phyloP scores from a whole-genome alignment of 2,113 vertebrate genomes.

The Paracanthobrama guichenoti region DNA sequence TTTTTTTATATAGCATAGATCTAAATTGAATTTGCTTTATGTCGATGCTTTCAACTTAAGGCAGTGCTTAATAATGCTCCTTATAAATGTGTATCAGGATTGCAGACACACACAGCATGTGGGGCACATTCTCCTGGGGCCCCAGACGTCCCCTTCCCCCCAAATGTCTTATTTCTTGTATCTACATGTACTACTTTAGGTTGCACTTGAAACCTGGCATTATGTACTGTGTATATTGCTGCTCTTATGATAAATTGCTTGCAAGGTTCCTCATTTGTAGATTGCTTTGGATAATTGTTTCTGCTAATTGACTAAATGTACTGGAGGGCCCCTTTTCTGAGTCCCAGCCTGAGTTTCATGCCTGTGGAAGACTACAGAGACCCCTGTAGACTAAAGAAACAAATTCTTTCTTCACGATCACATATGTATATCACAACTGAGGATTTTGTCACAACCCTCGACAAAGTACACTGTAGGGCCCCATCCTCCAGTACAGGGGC shows the following conservation, averaged over 20 bases:
- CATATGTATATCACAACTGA: not conserved
- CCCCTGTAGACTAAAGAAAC: not conserved
- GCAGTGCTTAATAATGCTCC: not conserved
- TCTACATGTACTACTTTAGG: not conserved
- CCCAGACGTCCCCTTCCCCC: not conserved
- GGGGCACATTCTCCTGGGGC: not conserved
- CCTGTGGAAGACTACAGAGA: not conserved
- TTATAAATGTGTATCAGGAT: not conserved
- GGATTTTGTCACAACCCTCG: not conserved
- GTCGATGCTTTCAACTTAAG: not conserved
- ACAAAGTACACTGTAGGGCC: not conserved
- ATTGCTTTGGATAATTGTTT: not conserved
- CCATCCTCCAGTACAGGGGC: not conserved
- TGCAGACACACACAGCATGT: not conserved
- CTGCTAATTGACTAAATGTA: not conserved
- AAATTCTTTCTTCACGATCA: not conserved
- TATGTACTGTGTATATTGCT: not conserved
- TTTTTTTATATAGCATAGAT: not conserved
- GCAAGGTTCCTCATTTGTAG: not conserved
- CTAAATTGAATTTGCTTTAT: not conserved
- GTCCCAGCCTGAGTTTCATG: not conserved
- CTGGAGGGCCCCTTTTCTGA: not conserved
- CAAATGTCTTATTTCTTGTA: not conserved
- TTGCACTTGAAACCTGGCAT: not conserved
- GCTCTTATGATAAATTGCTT: not conserved